These are phyloP conservation scores for Cantharis rufa DNA, from an alignment of 2,888 invertebrate species.

Conservation along the genomic window DNA sequence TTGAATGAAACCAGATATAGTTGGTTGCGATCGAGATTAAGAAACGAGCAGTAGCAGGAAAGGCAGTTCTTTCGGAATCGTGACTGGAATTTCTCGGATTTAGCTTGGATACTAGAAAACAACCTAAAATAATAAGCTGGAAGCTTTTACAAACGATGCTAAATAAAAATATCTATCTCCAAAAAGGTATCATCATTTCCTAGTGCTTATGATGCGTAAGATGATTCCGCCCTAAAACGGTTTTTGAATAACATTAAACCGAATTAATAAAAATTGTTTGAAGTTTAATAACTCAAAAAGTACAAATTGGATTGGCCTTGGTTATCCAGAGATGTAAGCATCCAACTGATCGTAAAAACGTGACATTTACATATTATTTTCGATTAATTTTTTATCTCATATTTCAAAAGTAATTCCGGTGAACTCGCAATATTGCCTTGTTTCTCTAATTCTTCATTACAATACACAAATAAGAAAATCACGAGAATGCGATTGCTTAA, in stretches of 20 bases:
- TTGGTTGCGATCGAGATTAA: slow-evolving; percentile 12
- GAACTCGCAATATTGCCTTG: neutral
- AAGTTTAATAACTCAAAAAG: neutral
- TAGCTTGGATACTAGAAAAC: neutral
- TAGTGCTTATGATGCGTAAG: neutral
- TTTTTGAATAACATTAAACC: neutral
- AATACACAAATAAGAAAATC: neutral
- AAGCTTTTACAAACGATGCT: slow-evolving; percentile 1
- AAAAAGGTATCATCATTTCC: neutral
- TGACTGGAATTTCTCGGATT: slow-evolving; percentile 1
- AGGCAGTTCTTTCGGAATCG: neutral
- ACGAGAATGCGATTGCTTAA: neutral
- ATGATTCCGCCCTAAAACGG: neutral
- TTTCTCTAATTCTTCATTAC: neutral
- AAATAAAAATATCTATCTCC: neutral
- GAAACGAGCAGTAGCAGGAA: slow-evolving; percentile 5
- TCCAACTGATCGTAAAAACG: neutral
- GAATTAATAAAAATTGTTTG: neutral
- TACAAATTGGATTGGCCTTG: neutral
- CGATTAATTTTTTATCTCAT: neutral
- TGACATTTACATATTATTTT: neutral
- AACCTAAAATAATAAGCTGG: slow-evolving; percentile 3
- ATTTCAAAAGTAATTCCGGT: neutral
- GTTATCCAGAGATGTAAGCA: neutral
- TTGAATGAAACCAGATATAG: slow-evolving; percentile 12